These are phyloP conservation scores for Hydractinia echinata DNA, from an alignment of 30 jellyfish, hydroid and myxozoan genomes.

Conservation along the genomic window DNA sequence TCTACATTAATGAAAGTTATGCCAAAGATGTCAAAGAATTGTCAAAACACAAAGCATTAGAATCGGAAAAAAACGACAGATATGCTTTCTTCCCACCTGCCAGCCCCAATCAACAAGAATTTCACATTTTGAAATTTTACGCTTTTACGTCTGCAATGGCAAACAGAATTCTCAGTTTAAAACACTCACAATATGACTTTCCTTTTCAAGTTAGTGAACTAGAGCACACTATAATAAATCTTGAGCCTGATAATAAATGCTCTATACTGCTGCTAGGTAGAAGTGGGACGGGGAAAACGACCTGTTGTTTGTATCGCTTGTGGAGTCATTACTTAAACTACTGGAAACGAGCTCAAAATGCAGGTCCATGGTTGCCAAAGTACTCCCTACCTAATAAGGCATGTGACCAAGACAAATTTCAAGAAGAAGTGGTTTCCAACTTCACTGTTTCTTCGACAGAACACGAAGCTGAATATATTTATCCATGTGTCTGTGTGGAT, in stretches of 20 bases:
- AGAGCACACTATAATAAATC: conserved; percentile 50
- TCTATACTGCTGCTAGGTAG: conserved; percentile 75
- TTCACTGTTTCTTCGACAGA: neutral
- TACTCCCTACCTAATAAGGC: neutral
- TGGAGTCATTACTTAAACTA: conserved; percentile 63
- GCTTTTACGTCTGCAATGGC: conserved; percentile 62
- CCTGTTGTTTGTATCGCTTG: conserved; percentile 79
- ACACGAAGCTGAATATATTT: neutral
- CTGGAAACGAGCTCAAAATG: conserved; percentile 69
- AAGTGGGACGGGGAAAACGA: conserved; percentile 94
- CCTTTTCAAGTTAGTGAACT: conserved; percentile 78
- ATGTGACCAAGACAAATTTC: neutral
- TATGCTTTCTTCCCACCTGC: conserved; percentile 63
- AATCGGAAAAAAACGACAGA: conserved; percentile 10
- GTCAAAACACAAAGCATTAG: conserved; percentile 12
- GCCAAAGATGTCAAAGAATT: conserved; percentile 1
- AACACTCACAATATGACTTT: conserved; percentile 36
- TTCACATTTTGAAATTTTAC: conserved; percentile 59
- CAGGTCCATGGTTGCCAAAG: conserved; percentile 64
- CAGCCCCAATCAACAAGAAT: conserved; percentile 66
- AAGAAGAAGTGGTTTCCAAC: conserved; percentile 7
- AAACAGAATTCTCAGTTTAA: conserved; percentile 30
- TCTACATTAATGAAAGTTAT: neutral
- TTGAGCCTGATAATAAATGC: conserved; percentile 42
- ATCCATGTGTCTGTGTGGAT: conserved; percentile 21